Evolutionary conservation across 1,140 invertebrate species (phyloP), one percentile per base, ranked within the genome.

Genomic region (Panonychus citri): DNA sequence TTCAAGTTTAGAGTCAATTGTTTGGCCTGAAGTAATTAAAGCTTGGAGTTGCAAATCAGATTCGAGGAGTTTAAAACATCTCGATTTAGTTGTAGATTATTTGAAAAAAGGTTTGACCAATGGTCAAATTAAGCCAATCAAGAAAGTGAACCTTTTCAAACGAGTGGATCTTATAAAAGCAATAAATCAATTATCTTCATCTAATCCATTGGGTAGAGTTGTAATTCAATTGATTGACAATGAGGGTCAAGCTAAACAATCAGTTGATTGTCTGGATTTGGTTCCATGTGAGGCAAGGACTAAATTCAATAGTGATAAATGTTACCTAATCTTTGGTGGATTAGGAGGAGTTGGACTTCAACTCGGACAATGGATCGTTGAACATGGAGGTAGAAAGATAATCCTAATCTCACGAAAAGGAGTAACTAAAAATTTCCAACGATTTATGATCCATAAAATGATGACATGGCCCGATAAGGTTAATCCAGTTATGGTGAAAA

Each of bases 161-260:
- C 77, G 68, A 59, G 89, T 89, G 5, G 84, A 82, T 37, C 85
- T 97, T 0, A 73, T 75, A 49, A 90, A 90, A 1, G 69, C 96
- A 8, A 80, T 81, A 1, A 71, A 76, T 12, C 86, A 82, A 1
- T 78, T 88, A 0, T 96, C 85, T 66, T 71, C 75, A 21, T 80
- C 83, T 62, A 76, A 81, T 58, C 80, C 91, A 70, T 76, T 87
- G n/a, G 89, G 95, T 69, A 81, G 86, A 67, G 88, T 87, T 3
- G 94, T 94, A 74, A 75, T 79, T 60, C 95, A 78, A 66, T 94
- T 96, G 86, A 88, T 88, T 19, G 81, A 84, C 1, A 90, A 90
- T 42, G 90, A 88, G 71, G 90, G 90, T 94, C 59, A 90, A 90
- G 89, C 96, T 15, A 42, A 77, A 7, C 65, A 77, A 26, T 68